Evolutionary conservation across 2,888 invertebrate species (phyloP), one percentile per base, ranked within the genome.

Genomic region (Dryococelus australis): DNA sequence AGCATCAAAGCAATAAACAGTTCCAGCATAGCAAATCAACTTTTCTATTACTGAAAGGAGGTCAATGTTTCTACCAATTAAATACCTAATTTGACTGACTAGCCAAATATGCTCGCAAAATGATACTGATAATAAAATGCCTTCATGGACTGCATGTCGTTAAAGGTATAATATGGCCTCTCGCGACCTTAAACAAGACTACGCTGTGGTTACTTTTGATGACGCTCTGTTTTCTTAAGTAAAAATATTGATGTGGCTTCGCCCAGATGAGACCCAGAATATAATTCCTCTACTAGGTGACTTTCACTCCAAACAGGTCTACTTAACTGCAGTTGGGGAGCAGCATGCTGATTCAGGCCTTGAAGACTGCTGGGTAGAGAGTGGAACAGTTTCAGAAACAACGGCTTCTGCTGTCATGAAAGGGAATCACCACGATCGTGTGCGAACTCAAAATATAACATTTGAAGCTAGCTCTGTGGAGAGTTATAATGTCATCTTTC

Each of bases 191-290:
- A 80, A 80, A 80, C 80, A 80, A 80, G 80, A n/a, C 26, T n/a
- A 80, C 13, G n/a, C 80, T 20, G 80, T 80, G 80, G n/a, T 80
- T 27, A 80, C 24, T 80, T 80, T 80, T 80, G 80, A 80, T 80
- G n/a, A 80, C 10, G 80, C 80, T n/a, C 24, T n/a, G 80, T 80
- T n/a, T 28, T 80, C 26, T 3, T 4, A n/a, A 80, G 80, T 80
- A 13, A 80, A 79, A 79, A n/a, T 79, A 79, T 27, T 79, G 4
- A 26, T 79, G 79, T 79, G 79, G 79, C 4, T 2, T 0, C 79
- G 20, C 27, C 79, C 79, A 6, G 79, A 79, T n/a, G 9, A 79
- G 20, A 79, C 79, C 10, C n/a, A 79, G n/a, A n/a, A 79, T 79
- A 24, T 79, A 20, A 79, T 79, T 79, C 79, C 79, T 79, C n/a